Conservation (phyloP, 2,797 vertebrate species). For the Pangasius larnaudii region DNA sequence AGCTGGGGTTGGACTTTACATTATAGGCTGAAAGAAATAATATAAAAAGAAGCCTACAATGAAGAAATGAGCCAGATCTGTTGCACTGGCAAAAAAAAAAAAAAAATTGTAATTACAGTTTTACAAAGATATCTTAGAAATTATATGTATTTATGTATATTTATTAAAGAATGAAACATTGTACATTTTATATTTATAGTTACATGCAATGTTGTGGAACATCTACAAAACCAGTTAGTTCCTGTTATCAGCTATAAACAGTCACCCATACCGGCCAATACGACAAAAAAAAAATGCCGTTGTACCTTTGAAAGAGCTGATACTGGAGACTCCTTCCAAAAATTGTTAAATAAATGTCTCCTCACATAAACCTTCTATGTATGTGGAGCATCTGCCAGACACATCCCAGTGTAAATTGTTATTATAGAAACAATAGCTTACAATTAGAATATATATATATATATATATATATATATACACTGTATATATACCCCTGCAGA, state of each 20-base stretch:
- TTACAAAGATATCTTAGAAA: background rate
- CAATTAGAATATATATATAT: background rate
- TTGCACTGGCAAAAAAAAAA: background rate
- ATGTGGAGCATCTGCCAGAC: constrained; percentile 57
- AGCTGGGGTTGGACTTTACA: background rate
- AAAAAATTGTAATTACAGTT: background rate
- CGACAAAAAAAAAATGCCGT: background rate
- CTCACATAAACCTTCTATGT: background rate
- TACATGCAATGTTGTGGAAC: no score
- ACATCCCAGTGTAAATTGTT: background rate
- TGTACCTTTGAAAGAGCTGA: background rate
- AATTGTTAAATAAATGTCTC: background rate
- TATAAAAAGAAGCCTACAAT: background rate
- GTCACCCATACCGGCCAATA: background rate
- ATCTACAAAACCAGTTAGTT: no score
- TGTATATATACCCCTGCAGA: constrained; percentile 52
- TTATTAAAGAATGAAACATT: background rate
- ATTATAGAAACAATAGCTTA: background rate
- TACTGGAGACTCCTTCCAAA: background rate
- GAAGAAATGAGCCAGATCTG: background rate
- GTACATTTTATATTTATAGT: background rate
- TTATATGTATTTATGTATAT: background rate
- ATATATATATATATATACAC: background rate
- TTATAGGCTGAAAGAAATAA: background rate
- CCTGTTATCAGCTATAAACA: background rate